Conservation (phyloP, 1,140 invertebrate genomes). For the Drosophila navojoa region DNA sequence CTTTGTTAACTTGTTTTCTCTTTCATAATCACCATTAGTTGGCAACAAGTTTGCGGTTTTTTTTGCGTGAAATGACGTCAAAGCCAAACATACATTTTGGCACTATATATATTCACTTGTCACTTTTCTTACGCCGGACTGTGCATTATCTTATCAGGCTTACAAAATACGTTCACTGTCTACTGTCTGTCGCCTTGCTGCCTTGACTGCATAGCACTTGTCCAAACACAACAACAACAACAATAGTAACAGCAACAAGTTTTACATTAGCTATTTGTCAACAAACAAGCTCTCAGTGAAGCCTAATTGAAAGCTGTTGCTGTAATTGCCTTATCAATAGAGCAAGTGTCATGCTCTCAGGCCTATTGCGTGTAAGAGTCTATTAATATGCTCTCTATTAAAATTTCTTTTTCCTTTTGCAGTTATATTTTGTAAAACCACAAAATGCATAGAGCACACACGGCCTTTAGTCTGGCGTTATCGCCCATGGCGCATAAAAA, state of each 20-base stretch:
- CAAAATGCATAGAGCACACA: constrained; percentile 90
- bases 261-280: constrained; percentile 60
- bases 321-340: constrained; percentile 20
- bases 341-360: neutral
- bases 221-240: constrained; percentile 25
- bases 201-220: constrained; percentile 23
- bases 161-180: constrained; percentile 37
- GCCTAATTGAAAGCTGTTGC: constrained; percentile 18
- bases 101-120: constrained; percentile 1
- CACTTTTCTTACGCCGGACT: constrained; percentile 10
- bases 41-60: constrained; percentile 53
- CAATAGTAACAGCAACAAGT: neutral
- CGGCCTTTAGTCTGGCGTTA: constrained; percentile 87
- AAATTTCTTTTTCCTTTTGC: constrained; percentile 23
- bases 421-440: constrained; percentile 78
- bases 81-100: constrained; percentile 7
- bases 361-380: neutral
- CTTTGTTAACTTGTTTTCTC: constrained; percentile 14
- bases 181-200: neutral
- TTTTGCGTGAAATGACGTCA: constrained; percentile 57
- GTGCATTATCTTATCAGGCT: constrained; percentile 58
- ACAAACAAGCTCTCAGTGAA: constrained; percentile 47
- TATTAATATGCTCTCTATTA: constrained; percentile 14
- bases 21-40: constrained; percentile 60
- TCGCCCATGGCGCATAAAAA: constrained; percentile 87